These are phyloP conservation scores for Manacus vitellinus DNA, from an alignment of 2,113 vertebrate genomes.

Conservation along the genomic window DNA sequence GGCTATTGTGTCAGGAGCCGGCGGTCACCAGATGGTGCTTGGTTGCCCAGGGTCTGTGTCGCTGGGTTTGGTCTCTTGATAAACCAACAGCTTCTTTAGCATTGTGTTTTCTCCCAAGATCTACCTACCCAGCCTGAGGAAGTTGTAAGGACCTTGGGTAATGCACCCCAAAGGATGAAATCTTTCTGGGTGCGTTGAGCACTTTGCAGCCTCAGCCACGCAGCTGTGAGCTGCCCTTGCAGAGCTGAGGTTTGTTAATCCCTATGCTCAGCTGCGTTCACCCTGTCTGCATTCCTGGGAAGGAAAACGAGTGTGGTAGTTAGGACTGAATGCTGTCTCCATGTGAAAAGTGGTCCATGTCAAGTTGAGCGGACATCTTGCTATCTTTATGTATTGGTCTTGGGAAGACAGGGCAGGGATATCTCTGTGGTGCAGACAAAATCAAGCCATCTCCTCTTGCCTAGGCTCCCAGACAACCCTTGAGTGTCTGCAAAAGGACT, in stretches of 20 bases:
- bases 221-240: neutral
- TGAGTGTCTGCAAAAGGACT: neutral
- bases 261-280: neutral
- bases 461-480: neutral
- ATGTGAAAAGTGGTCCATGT: neutral
- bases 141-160: neutral
- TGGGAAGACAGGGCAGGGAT: neutral
- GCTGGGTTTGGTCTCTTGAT: neutral
- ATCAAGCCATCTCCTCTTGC: neutral
- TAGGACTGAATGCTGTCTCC: neutral
- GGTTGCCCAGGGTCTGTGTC: conserved; percentile 51
- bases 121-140: neutral
- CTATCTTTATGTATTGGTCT: neutral
- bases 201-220: neutral
- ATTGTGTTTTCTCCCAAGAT: neutral
- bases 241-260: conserved; percentile 27
- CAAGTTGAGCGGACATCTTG: neutral
- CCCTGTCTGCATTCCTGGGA: neutral
- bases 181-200: neutral
- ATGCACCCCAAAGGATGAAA: neutral
- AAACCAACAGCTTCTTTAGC: conserved; percentile 13
- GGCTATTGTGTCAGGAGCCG: conserved; percentile 56
- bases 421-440: neutral
- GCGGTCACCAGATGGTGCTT: conserved; percentile 67
- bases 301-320: neutral